Conservation (phyloP, 2,113 vertebrate species). For the Agelaius phoeniceus region DNA sequence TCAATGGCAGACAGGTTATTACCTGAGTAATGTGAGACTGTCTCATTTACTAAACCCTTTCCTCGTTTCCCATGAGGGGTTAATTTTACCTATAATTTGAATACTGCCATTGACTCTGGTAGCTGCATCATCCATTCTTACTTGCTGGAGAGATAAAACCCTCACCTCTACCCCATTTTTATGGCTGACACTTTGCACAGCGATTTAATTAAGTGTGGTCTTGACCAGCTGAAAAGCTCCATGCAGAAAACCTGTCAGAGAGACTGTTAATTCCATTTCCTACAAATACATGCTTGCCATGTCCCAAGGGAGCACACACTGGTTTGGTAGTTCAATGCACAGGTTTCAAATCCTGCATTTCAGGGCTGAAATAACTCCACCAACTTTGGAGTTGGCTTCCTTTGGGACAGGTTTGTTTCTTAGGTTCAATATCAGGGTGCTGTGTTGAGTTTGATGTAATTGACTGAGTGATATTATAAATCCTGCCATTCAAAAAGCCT, state of each 20-base stretch:
- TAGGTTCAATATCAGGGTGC: neutral
- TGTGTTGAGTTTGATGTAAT: neutral
- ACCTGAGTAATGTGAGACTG: neutral
- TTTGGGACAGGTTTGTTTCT: neutral
- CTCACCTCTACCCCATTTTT: neutral
- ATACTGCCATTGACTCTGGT: neutral
- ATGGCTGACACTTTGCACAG: conserved; percentile 36
- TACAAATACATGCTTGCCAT: neutral
- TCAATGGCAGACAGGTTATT: neutral
- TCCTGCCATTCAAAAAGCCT: neutral
- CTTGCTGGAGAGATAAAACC: neutral
- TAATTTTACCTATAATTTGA: conserved; percentile 39
- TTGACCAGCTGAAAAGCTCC: conserved; percentile 51
- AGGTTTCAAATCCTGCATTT: neutral
- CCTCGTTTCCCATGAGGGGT: neutral
- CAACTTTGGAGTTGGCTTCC: neutral
- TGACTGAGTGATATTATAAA: neutral
- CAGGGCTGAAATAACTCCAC: neutral
- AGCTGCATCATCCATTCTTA: neutral
- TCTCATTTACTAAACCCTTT: neutral
- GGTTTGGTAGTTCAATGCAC: neutral
- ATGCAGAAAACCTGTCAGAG: conserved; percentile 24
- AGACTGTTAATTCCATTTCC: conserved; percentile 28
- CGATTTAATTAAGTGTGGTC: conserved; percentile 41
- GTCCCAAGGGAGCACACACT: neutral